phyloP scores from a whole-genome alignment of 2,113 vertebrate genomes.

The Paracyprichromis sp. region DNA sequence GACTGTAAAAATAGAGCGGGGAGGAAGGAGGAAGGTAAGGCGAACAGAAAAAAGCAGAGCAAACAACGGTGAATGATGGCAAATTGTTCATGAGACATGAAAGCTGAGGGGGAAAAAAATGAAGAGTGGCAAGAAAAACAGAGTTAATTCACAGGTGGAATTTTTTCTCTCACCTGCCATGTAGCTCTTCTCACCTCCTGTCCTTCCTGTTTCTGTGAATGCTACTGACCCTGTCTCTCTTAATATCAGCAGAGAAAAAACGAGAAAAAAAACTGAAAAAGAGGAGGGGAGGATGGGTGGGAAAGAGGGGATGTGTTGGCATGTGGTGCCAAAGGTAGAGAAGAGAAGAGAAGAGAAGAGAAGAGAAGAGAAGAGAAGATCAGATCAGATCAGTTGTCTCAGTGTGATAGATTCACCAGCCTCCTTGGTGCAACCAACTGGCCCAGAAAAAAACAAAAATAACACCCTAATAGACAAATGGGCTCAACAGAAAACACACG shows the following conservation, averaged over 20 bases:
- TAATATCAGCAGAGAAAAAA: conserved; percentile 19
- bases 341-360: background rate
- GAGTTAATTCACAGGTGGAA: background rate
- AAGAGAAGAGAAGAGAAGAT: background rate
- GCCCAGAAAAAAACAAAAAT: conserved; percentile 16
- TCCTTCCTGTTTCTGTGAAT: conserved; percentile 36
- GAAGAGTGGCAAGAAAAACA: background rate
- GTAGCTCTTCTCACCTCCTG: conserved; percentile 34
- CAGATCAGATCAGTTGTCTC: background rate
- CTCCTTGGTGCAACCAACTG: background rate
- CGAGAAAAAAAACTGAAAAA: background rate
- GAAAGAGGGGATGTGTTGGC: conserved; percentile 12
- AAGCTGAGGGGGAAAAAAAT: background rate
- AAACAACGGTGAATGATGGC: background rate
- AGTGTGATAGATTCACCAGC: conserved; percentile 20
- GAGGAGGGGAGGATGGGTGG: conserved; percentile 2
- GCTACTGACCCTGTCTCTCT: conserved; percentile 27
- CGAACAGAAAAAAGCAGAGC: background rate
- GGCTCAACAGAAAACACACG: background rate
- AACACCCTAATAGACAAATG: conserved; percentile 2
- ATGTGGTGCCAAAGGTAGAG: conserved; percentile 9
- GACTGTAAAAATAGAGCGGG: background rate
- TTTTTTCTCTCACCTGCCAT: conserved; percentile 52
- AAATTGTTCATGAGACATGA: background rate
- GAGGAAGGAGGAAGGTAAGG: background rate